phyloP scores from a whole-genome alignment of 1,140 invertebrate species.

The Hyphantria cunea region DNA sequence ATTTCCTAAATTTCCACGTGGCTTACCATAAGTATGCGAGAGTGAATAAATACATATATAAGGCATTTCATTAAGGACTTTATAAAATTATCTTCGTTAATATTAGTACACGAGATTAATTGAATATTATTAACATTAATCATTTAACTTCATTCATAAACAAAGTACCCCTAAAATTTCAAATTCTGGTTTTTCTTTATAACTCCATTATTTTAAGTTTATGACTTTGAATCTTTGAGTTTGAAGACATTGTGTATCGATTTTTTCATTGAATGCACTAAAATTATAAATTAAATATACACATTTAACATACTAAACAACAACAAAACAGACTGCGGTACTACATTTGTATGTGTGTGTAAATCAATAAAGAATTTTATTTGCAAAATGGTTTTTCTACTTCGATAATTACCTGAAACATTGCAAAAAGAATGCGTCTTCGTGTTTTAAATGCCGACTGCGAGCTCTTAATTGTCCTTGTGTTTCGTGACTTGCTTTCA shows the following conservation, averaged over 20 bases:
- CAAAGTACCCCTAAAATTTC: no score
- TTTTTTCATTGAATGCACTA: slow-evolving; percentile 1
- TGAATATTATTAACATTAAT: no score
- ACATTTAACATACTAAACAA: not conserved
- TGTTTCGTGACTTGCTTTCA: slow-evolving; percentile 54
- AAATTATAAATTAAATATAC: not conserved
- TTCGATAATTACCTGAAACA: slow-evolving; percentile 33
- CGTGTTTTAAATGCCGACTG: slow-evolving; percentile 52
- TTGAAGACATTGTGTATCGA: no score
- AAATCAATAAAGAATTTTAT: slow-evolving; percentile 34
- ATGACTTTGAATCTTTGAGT: no score
- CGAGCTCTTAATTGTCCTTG: slow-evolving; percentile 56
- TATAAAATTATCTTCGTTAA: not conserved
- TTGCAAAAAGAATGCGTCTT: slow-evolving; percentile 40
- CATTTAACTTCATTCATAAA: no score
- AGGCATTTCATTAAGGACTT: not conserved
- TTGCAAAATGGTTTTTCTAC: slow-evolving; percentile 30
- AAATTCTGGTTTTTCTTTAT: no score
- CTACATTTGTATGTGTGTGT: slow-evolving; percentile 9
- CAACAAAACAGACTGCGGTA: not conserved
- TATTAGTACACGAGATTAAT: no score
- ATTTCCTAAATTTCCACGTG: slow-evolving; percentile 26
- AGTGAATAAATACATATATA: not conserved
- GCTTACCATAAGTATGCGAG: not conserved
- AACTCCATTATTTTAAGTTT: no score